Conservation (phyloP, 1,140 invertebrate genomes). For the Panonychus citri region DNA sequence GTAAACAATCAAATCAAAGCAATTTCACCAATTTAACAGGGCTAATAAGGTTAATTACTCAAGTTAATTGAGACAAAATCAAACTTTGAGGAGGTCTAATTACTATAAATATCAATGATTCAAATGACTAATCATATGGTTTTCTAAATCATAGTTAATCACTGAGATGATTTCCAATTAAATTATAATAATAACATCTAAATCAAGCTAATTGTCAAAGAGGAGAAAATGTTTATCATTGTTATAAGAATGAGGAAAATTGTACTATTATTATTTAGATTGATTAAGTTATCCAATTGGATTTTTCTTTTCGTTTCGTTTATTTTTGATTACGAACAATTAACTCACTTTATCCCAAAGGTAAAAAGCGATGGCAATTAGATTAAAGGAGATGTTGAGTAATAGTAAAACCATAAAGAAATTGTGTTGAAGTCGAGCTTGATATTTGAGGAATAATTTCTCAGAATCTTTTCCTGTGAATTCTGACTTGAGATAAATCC, state of each 20-base stretch:
- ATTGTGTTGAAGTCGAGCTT: slow-evolving; percentile 44
- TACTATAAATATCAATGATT: neutral
- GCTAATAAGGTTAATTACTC: too few species aligned
- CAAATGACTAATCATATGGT: too few species aligned
- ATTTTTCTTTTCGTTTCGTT: neutral
- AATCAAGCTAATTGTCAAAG: too few species aligned
- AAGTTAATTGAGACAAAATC: too few species aligned
- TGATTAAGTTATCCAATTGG: neutral
- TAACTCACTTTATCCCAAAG: slow-evolving; percentile 26
- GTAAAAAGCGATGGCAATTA: slow-evolving; percentile 34
- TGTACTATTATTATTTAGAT: too few species aligned
- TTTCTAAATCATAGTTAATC: too few species aligned
- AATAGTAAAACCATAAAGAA: slow-evolving; percentile 48
- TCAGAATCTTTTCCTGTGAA: slow-evolving; percentile 6
- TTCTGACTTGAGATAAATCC: slow-evolving; percentile 4
- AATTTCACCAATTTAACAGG: too few species aligned
- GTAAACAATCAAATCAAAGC: too few species aligned
- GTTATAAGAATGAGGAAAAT: too few species aligned
- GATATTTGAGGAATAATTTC: slow-evolving; percentile 40
- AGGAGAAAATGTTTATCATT: too few species aligned
- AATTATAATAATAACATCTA: too few species aligned
- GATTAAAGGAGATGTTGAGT: slow-evolving; percentile 36
- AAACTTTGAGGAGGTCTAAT: neutral
- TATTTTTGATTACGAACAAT: neutral
- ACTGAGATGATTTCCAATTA: too few species aligned